Evolutionary conservation across 2,888 invertebrate genomes (phyloP).

Genomic region (Dynastes maya): DNA sequence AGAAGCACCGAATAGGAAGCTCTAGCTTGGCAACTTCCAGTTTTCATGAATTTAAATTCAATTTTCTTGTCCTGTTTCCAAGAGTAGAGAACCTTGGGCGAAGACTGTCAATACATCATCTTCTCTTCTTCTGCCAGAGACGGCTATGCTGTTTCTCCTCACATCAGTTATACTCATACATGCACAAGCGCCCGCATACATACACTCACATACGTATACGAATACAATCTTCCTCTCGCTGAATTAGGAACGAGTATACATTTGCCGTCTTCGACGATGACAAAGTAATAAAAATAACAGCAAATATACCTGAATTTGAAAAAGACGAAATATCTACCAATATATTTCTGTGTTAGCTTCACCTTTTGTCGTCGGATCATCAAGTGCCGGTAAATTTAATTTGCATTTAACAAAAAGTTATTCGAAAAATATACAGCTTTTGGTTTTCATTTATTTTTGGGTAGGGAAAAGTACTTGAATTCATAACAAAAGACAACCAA

Average conservation of each 20-base stretch:
- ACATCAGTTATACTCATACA: conserved; percentile 58
- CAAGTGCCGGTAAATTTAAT: conserved; percentile 24
- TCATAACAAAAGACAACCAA: no score
- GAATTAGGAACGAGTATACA: conserved; percentile 58
- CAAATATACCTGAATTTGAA: conserved; percentile 49
- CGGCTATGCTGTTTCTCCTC: conserved; percentile 52
- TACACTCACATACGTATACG: conserved; percentile 55
- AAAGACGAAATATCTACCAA: conserved; percentile 31
- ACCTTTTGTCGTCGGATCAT: conserved; percentile 33
- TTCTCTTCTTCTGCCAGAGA: conserved; percentile 63
- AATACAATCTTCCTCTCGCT: conserved; percentile 57
- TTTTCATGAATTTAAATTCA: conserved; percentile 70
- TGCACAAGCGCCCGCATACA: conserved; percentile 23
- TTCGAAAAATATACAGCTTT: background rate
- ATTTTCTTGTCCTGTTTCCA: conserved; percentile 68
- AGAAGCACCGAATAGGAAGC: conserved; percentile 53
- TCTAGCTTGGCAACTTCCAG: conserved; percentile 65
- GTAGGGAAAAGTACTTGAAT: no score
- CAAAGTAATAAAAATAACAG: conserved; percentile 58
- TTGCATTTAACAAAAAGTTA: conserved; percentile 13
- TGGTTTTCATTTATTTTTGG: background rate
- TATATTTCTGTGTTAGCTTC: conserved; percentile 28
- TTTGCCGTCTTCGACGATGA: conserved; percentile 54
- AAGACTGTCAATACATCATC: conserved; percentile 67
- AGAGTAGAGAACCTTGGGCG: conserved; percentile 59